Evolutionary conservation across 2,888 invertebrate species (phyloP).

Genomic region (Tenthredo mesomela): DNA sequence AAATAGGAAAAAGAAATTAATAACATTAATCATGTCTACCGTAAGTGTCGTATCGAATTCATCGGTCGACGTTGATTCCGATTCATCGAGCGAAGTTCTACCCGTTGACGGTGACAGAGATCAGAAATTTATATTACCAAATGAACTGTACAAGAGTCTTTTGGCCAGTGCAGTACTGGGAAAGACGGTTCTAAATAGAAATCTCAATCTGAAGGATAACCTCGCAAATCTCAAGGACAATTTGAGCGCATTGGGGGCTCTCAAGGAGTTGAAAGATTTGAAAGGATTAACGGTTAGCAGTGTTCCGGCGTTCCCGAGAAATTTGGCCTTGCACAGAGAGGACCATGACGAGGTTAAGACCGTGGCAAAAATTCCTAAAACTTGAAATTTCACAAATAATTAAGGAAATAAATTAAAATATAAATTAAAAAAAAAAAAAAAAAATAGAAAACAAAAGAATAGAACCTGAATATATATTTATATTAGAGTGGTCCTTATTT

Average conservation of each 20-base stretch:
- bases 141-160: conserved; percentile 89
- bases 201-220: conserved; percentile 74
- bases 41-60: conserved; percentile 76
- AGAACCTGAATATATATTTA: too few relatives aligned
- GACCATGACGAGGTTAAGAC: conserved; percentile 74
- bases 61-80: conserved; percentile 76
- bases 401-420: not conserved
- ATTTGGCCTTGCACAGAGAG: conserved; percentile 74
- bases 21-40: conserved; percentile 69
- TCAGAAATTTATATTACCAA: conserved; percentile 83
- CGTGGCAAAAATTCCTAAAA: conserved; percentile 34
- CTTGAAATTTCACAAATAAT: not conserved
- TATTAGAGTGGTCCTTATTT: too few relatives aligned
- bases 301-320: conserved; percentile 76
- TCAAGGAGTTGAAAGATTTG: conserved; percentile 75
- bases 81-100: conserved; percentile 72
- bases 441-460: too few relatives aligned
- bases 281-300: conserved; percentile 76
- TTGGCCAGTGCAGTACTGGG: conserved; percentile 86
- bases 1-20: not conserved
- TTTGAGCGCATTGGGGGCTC: conserved; percentile 72
- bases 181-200: conserved; percentile 75
- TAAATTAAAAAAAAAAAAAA: not conserved
- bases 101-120: conserved; percentile 67
- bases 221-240: conserved; percentile 74